Percentiles rank a stretch among this genome's conserved stretches.
These are phyloP conservation scores for Chaetogeoica ovagalla DNA, from an alignment of 2,888 invertebrate genomes.

Conservation along the genomic window DNA sequence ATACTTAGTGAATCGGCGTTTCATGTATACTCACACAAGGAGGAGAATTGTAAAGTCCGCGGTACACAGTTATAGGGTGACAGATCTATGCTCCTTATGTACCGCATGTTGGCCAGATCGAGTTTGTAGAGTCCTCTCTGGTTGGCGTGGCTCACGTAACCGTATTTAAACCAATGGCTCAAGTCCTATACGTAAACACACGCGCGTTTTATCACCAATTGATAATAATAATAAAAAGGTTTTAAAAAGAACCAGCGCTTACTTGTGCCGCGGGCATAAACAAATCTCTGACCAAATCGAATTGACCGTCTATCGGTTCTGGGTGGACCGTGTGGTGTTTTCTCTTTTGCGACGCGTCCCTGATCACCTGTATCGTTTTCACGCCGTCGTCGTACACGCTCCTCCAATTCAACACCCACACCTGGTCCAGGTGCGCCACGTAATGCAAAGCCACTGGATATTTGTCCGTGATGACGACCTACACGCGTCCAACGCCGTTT, in stretches of 20 bases:
- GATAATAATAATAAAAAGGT: no score
- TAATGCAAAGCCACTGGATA: slow-evolving; percentile 72
- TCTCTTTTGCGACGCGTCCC: slow-evolving; percentile 72
- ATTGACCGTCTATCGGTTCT: slow-evolving; percentile 75
- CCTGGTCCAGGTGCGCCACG: slow-evolving; percentile 72
- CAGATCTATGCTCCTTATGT: slow-evolving; percentile 72
- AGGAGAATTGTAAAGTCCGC: slow-evolving; percentile 69
- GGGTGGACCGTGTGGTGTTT: slow-evolving; percentile 75
- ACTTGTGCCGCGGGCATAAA: slow-evolving; percentile 68
- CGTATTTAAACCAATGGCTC: slow-evolving; percentile 69
- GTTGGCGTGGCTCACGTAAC: slow-evolving; percentile 74
- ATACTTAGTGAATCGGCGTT: no score
- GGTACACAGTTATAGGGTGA: slow-evolving; percentile 75
- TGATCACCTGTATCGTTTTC: slow-evolving; percentile 73
- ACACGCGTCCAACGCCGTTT: no score
- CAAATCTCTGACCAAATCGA: slow-evolving; percentile 70
- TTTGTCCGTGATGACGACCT: slow-evolving; percentile 74
- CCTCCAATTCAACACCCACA: slow-evolving; percentile 75
- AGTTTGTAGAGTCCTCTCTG: slow-evolving; percentile 74
- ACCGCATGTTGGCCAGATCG: slow-evolving; percentile 72
- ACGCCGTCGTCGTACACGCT: slow-evolving; percentile 65
- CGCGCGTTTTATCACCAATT: neutral
- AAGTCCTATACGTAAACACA: slow-evolving; percentile 61
- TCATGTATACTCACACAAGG: slow-evolving; percentile 67
- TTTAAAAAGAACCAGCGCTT: slow-evolving; percentile 21